Conservation (phyloP, 2,888 invertebrate genomes). For the Creontiades dilutus region DNA sequence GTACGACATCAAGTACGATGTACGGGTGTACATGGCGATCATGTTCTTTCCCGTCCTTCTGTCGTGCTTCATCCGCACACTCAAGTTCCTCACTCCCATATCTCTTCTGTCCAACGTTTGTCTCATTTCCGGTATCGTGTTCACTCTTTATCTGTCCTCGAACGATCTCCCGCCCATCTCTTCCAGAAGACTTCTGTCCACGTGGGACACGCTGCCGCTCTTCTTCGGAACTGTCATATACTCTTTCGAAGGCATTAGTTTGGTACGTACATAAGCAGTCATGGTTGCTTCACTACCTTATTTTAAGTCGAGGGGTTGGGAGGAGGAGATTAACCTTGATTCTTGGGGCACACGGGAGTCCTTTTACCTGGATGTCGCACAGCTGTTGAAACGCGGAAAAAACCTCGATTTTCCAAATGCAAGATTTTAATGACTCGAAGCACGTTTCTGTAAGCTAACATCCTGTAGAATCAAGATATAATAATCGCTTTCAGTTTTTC, state of each 20-base stretch:
- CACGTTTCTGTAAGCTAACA: no score
- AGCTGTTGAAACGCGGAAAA: no score
- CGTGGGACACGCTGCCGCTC: constrained; percentile 84
- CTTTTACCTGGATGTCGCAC: no score
- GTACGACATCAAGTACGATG: constrained; percentile 80
- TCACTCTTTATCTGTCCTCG: constrained; percentile 88
- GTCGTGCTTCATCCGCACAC: constrained; percentile 87
- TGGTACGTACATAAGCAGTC: constrained; percentile 82
- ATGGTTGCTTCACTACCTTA: no score
- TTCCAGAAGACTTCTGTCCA: constrained; percentile 82
- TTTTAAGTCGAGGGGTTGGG: no score
- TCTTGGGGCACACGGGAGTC: no score
- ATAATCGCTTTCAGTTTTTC: no score
- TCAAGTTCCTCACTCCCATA: constrained; percentile 88
- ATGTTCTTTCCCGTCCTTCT: constrained; percentile 86
- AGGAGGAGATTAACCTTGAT: no score
- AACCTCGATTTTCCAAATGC: no score
- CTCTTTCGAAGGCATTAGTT: constrained; percentile 96
- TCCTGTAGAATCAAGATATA: no score
- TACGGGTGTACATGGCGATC: constrained; percentile 86
- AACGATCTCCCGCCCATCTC: constrained; percentile 85
- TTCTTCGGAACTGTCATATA: constrained; percentile 98
- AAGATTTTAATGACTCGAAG: no score
- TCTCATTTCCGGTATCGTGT: constrained; percentile 86
- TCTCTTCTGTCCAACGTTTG: constrained; percentile 89